Conservation (phyloP, 2,113 vertebrate species). For the Dipodomys spectabilis region DNA sequence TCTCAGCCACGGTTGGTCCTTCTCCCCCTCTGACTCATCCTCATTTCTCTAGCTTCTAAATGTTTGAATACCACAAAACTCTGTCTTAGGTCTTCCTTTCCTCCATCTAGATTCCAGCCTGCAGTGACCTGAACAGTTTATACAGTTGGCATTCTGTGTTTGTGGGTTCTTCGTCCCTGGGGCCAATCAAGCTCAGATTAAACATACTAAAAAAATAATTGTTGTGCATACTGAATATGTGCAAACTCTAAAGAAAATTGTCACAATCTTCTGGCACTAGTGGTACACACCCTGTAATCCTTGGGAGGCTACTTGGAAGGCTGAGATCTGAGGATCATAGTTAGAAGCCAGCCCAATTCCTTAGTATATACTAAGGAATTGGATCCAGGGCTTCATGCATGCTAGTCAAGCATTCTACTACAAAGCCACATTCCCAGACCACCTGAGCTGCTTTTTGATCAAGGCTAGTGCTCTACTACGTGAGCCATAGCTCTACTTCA, state of each 20-base stretch:
- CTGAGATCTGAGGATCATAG: no score
- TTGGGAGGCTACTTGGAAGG: no score
- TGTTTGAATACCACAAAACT: neutral
- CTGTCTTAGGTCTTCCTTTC: neutral
- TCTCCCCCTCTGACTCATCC: neutral
- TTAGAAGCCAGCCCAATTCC: no score
- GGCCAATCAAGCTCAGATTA: neutral
- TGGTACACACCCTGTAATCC: no score
- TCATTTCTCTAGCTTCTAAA: neutral
- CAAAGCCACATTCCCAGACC: no score
- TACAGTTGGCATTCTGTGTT: neutral
- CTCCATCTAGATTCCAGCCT: neutral
- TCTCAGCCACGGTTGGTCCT: neutral
- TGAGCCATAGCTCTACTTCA: no score
- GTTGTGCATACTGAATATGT: neutral
- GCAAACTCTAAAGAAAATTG: neutral
- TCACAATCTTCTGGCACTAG: no score
- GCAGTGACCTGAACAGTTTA: neutral
- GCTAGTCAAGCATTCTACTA: no score
- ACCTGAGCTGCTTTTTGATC: no score
- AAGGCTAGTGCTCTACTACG: no score
- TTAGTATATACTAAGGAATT: no score
- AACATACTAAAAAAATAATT: neutral
- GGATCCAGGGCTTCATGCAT: no score
- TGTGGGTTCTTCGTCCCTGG: neutral